Evolutionary conservation across 2,113 vertebrate species (phyloP).

Genomic region (Cinclus cinclus): DNA sequence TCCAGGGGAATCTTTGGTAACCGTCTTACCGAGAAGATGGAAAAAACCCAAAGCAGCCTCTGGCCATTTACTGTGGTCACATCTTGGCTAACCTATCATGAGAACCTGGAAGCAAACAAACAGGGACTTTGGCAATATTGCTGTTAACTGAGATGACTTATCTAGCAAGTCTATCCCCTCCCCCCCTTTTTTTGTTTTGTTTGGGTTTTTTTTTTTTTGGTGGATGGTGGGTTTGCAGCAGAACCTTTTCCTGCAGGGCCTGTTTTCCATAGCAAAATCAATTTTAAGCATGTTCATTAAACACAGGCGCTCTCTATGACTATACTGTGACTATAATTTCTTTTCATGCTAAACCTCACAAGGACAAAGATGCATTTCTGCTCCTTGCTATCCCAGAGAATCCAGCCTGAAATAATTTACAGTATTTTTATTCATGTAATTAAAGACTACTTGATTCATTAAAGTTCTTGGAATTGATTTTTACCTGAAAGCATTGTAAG

Average conservation of each 20-base stretch:
- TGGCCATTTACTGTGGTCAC: neutral
- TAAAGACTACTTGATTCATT: constrained; percentile 2
- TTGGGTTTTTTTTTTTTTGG: neutral
- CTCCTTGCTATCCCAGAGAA: neutral
- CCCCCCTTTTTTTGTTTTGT: neutral
- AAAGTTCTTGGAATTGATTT: neutral
- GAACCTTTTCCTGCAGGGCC: neutral
- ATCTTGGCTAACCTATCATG: neutral
- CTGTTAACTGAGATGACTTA: neutral
- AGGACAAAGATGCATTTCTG: neutral
- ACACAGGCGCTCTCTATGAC: neutral
- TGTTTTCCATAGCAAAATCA: neutral
- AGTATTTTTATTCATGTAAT: neutral
- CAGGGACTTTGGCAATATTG: neutral
- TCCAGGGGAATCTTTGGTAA: constrained; percentile 3
- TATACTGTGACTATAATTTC: neutral
- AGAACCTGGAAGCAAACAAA: constrained; percentile 3
- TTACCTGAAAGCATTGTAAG: neutral
- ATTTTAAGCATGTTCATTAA: neutral
- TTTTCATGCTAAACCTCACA: neutral
- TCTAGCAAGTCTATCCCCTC: neutral
- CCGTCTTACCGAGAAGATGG: neutral
- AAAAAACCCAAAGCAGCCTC: neutral
- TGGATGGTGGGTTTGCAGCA: neutral
- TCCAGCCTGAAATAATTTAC: constrained; percentile 20